Conservation (phyloP, 2,888 invertebrate species). For the Drosophila sordidapex region DNA sequence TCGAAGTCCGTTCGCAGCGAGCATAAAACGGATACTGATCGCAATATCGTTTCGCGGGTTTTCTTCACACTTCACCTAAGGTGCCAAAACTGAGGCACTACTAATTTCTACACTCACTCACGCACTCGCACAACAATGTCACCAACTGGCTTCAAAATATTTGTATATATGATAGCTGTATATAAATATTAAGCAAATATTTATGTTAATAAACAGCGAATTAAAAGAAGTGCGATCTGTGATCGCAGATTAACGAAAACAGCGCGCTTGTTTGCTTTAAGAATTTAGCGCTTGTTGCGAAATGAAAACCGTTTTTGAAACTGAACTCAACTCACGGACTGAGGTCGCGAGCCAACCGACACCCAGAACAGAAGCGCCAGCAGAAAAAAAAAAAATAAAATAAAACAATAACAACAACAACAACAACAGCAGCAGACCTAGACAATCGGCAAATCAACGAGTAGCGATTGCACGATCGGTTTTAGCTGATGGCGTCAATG, state of each 20-base stretch:
- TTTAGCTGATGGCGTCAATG: conserved; percentile 43
- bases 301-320: conserved; percentile 71
- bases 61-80: conserved; percentile 68
- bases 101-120: conserved; percentile 61
- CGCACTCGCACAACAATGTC: conserved; percentile 37
- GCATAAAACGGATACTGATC: conserved; percentile 74
- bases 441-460: conserved; percentile 37
- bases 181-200: conserved; percentile 71
- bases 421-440: conserved; percentile 25
- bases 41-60: conserved; percentile 43
- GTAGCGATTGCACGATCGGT: conserved; percentile 23
- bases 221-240: conserved; percentile 66
- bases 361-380: conserved; percentile 29
- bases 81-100: conserved; percentile 63
- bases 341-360: conserved; percentile 61
- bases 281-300: conserved; percentile 75
- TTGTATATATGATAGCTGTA: conserved; percentile 49
- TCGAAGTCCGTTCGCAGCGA: conserved; percentile 53
- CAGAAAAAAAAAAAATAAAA: conserved; percentile 8
- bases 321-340: conserved; percentile 41
- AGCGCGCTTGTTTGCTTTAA: conserved; percentile 67
- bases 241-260: conserved; percentile 41
- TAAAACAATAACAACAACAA: neutral
- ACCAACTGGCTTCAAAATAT: conserved; percentile 54
- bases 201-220: conserved; percentile 65